These are phyloP conservation scores for Rhingia campestris DNA, from an alignment of 2,888 invertebrate genomes.

Conservation along the genomic window DNA sequence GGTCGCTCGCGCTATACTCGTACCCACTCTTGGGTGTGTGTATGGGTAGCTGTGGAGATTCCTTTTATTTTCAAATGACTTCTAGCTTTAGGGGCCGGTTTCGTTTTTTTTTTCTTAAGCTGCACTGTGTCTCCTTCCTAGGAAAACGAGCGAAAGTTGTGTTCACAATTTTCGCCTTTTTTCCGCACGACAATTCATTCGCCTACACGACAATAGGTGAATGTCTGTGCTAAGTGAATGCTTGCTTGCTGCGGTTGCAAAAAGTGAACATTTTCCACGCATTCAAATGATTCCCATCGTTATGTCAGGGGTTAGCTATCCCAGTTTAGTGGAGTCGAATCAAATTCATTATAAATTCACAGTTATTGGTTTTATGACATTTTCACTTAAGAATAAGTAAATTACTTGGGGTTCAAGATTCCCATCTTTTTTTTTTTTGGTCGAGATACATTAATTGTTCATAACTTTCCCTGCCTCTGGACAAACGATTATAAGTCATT, in stretches of 20 bases:
- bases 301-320: not conserved
- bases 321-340: slow-evolving; percentile 17
- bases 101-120: not conserved
- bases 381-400: slow-evolving; percentile 9
- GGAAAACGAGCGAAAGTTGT: slow-evolving; percentile 61
- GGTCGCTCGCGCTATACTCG: not conserved
- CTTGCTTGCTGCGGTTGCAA: not conserved
- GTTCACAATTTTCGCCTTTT: slow-evolving; percentile 42
- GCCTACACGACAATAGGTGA: slow-evolving; percentile 54
- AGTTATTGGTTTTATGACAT: slow-evolving; percentile 22
- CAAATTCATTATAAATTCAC: slow-evolving; percentile 34
- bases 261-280: slow-evolving; percentile 24
- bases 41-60: slow-evolving; percentile 24
- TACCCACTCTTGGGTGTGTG: not conserved
- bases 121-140: not conserved
- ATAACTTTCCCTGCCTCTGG: slow-evolving; percentile 11
- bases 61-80: slow-evolving; percentile 60
- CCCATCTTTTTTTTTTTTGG: not conserved
- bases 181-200: slow-evolving; percentile 61
- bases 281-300: slow-evolving; percentile 38
- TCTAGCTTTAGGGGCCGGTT: slow-evolving; percentile 57
- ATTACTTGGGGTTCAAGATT: not conserved
- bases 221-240: slow-evolving; percentile 1
- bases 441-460: slow-evolving; percentile 14
- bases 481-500: not conserved